phyloP scores from a whole-genome alignment of 2,888 invertebrate genomes.

The Eupithecia exiguata region DNA sequence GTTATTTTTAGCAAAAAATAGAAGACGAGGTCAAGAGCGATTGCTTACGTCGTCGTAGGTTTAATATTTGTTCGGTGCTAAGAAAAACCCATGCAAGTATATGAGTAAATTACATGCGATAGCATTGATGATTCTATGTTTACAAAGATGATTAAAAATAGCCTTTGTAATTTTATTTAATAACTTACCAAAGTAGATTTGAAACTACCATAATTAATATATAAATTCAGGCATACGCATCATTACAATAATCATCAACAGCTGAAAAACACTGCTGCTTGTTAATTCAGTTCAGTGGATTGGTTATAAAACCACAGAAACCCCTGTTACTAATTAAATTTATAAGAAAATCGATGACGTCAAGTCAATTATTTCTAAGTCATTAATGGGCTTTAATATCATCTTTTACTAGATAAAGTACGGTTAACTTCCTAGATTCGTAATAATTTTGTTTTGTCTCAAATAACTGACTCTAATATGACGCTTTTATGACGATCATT shows the following conservation, averaged over 20 bases:
- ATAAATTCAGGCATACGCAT: not conserved
- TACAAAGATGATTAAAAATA: not conserved
- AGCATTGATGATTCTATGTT: not conserved
- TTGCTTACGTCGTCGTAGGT: slow-evolving; percentile 1
- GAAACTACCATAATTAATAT: not conserved
- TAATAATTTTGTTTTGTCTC: not conserved
- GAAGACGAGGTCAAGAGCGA: slow-evolving; percentile 2
- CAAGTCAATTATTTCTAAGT: not conserved
- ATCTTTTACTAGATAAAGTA: not conserved
- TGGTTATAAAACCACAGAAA: not conserved
- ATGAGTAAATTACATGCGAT: not conserved
- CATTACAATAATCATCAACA: not conserved
- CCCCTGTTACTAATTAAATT: not conserved
- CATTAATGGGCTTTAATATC: not conserved
- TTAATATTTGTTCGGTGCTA: slow-evolving; percentile 5
- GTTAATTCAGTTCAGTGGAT: not conserved
- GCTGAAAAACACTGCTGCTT: not conserved
- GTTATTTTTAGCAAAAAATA: slow-evolving; percentile 6
- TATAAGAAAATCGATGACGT: not conserved
- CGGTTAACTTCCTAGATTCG: not conserved
- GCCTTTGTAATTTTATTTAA: not conserved
- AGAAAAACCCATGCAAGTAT: not conserved
- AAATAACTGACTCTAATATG: not conserved
- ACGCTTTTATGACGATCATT: not conserved
- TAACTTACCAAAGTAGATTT: not conserved